phyloP scores from a whole-genome alignment of 2,113 vertebrate genomes.

The Hydrochoerus hydrochaeris region DNA sequence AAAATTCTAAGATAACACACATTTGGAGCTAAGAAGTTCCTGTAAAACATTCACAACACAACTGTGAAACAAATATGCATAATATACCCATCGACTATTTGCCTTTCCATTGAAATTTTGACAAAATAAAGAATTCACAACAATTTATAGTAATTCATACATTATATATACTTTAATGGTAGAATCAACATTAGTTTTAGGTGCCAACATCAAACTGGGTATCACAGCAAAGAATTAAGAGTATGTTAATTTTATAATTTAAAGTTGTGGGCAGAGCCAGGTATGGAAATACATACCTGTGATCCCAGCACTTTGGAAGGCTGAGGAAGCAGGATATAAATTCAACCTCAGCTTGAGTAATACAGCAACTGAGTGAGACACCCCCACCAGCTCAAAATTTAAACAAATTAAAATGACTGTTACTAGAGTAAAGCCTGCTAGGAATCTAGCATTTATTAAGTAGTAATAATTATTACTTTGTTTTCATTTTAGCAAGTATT shows the following conservation, averaged over 20 bases:
- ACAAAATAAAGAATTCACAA: conserved; percentile 22
- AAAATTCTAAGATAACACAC: conserved; percentile 35
- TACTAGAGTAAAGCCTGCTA: background rate
- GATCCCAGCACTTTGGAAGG: background rate
- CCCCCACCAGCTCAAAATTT: background rate
- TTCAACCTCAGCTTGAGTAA: background rate
- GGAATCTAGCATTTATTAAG: background rate
- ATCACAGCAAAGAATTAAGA: background rate
- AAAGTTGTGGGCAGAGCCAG: background rate
- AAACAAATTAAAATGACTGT: background rate
- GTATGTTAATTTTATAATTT: conserved; percentile 2
- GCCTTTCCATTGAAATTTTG: background rate
- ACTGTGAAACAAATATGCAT: background rate
- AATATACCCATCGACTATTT: background rate
- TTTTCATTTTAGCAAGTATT: background rate
- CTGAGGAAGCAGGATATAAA: background rate
- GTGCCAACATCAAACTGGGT: background rate
- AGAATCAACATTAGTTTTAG: background rate
- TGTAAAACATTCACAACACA: background rate
- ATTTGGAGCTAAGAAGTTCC: background rate
- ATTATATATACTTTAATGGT: background rate
- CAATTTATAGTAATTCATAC: background rate
- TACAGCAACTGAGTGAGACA: background rate
- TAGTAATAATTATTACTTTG: background rate
- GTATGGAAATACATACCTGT: background rate